phyloP scores from a whole-genome alignment of 2,797 vertebrate species.

The Australoheros facetus region DNA sequence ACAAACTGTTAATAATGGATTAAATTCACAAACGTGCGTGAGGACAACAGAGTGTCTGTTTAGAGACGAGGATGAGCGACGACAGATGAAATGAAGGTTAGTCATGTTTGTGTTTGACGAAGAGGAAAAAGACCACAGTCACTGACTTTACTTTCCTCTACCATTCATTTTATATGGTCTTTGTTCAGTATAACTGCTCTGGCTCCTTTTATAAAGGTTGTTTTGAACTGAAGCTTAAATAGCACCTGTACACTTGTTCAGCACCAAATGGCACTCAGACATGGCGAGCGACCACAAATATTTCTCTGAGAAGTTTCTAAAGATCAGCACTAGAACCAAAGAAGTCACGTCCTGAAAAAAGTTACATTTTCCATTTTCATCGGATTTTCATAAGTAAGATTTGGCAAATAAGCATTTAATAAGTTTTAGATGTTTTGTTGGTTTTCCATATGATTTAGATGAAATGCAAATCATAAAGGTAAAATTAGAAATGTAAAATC shows the following conservation, averaged over 20 bases:
- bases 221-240: too few relatives aligned
- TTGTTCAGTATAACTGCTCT: too few relatives aligned
- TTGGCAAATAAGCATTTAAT: background rate
- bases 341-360: background rate
- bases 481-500: background rate
- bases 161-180: too few relatives aligned
- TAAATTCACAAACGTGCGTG: constrained; percentile 35
- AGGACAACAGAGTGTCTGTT: background rate
- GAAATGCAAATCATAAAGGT: background rate
- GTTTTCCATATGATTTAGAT: background rate
- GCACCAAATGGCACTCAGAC: too few relatives aligned
- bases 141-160: background rate
- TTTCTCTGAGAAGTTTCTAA: background rate
- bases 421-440: background rate
- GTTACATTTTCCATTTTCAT: background rate
- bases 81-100: constrained; percentile 46
- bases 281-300: background rate
- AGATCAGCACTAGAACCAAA: background rate
- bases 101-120: constrained; percentile 16
- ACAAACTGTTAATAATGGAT: background rate
- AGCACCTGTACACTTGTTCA: background rate
- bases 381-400: background rate
- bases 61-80: constrained; percentile 28
- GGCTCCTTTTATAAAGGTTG: too few relatives aligned
- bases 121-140: background rate